Evolutionary conservation across 2,113 vertebrate genomes (phyloP), one percentile per base, ranked within the genome.

Genomic region (Rhinichthys klamathensis): DNA sequence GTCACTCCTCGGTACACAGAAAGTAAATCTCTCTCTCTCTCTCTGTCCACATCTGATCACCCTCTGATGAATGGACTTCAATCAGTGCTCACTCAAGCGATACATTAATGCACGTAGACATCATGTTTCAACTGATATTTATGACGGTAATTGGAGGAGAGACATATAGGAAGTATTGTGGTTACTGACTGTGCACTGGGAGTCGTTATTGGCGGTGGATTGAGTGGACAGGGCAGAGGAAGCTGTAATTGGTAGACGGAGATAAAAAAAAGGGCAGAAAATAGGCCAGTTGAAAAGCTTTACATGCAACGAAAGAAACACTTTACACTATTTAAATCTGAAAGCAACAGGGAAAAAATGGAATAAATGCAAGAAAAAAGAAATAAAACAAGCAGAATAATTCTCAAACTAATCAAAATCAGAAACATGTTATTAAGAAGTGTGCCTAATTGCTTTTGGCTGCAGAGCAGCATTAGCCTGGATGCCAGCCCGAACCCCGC

Each of bases 261-360:
- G 7, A 25, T 56, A 7, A 67, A 69, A 38, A 69, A 38, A n/a
- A n/a, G n/a, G 69, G 18, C 27, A 51, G n/a, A 56, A 21, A 51
- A 84, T 73, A 92, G 85, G 86, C 87, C 80, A 91, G 79, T 82
- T 89, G 85, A 88, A 58, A 77, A 87, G 89, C 44, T 75, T 27
- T 51, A 27, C 12, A 6, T 49, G n/a, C 41, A 49, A 51, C 51
- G 44, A n/a, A 9, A 46, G 12, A 75, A 74, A 44, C 12, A 16
- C 70, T 27, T 46, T 6, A 15, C 10, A 3, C 61, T 30, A 67
- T 70, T 38, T 70, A 70, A 35, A 70, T 35, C 15, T 46, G 11
- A 74, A 6, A 27, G 6, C n/a, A 74, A 74, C 8, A 23, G 23
- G 2, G 10, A 49, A 73, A 46, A 46, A 25, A 72, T 5, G 3